Evolutionary conservation across 2,888 invertebrate genomes (phyloP).

Genomic region (Chymomyza fuscimana): DNA sequence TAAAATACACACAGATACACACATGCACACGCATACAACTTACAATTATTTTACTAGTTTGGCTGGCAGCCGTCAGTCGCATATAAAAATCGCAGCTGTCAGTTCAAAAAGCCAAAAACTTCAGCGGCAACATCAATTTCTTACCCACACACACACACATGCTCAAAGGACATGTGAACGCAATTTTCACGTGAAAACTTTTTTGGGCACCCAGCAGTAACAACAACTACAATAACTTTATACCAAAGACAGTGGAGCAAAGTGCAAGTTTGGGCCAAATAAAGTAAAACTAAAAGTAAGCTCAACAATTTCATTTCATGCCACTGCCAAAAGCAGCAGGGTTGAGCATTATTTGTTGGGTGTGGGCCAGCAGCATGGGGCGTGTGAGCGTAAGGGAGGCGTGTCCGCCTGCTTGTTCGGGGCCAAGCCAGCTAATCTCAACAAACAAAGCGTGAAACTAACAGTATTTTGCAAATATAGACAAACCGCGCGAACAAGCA

Average conservation of each 20-base stretch:
- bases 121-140: constrained; percentile 70
- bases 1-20: constrained; percentile 5
- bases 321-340: constrained; percentile 41
- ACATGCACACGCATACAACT: constrained; percentile 43
- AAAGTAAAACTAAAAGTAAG: constrained; percentile 47
- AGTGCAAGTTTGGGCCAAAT: constrained; percentile 57
- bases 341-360: constrained; percentile 15
- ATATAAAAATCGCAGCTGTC: constrained; percentile 71
- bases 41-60: constrained; percentile 65
- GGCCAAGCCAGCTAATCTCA: constrained; percentile 44
- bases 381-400: background rate
- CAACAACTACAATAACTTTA: constrained; percentile 5
- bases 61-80: constrained; percentile 28
- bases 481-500: constrained; percentile 53
- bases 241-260: background rate
- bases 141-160: constrained; percentile 39
- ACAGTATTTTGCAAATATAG: constrained; percentile 59
- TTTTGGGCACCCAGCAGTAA: constrained; percentile 16
- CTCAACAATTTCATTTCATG: constrained; percentile 65
- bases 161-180: constrained; percentile 48
- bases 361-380: background rate
- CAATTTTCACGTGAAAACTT: constrained; percentile 71
- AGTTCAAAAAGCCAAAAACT: constrained; percentile 74
- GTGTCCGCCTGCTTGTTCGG: constrained; percentile 8
- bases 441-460: constrained; percentile 60